Conservation (phyloP, 2,888 invertebrate species). For the Philonicus albiceps region DNA sequence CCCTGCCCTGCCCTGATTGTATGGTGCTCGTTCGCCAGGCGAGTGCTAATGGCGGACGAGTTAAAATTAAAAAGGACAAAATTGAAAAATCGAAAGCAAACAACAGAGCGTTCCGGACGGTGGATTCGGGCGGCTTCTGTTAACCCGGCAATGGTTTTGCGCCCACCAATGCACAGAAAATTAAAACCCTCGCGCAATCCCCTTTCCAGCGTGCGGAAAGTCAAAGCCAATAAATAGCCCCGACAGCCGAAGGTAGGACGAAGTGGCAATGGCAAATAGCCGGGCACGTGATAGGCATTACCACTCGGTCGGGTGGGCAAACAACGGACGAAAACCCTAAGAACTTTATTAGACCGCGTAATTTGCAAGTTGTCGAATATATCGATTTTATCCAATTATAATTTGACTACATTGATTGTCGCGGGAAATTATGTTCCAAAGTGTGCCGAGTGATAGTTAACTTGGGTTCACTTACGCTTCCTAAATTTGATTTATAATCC, state of each 20-base stretch:
- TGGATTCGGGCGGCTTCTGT: background rate
- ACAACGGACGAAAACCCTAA: background rate
- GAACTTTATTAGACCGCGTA: background rate
- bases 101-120: background rate
- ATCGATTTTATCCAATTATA: background rate
- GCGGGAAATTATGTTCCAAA: background rate
- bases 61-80: slow-evolving; percentile 23
- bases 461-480: too few relatives aligned
- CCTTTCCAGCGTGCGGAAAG: background rate
- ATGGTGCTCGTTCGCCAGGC: background rate
- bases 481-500: too few relatives aligned
- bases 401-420: background rate
- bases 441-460: too few relatives aligned
- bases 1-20: background rate
- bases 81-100: slow-evolving; percentile 16
- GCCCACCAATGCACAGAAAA: background rate
- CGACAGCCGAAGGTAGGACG: background rate
- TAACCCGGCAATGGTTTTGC: background rate
- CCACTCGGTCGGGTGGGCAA: background rate
- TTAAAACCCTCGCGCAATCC: background rate
- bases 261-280: background rate
- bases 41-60: background rate
- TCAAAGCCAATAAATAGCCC: background rate
- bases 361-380: background rate
- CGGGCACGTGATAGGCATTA: background rate